These are phyloP conservation scores for Drosophila kepulauana DNA, from an alignment of 1,140 invertebrate species.

Conservation along the genomic window DNA sequence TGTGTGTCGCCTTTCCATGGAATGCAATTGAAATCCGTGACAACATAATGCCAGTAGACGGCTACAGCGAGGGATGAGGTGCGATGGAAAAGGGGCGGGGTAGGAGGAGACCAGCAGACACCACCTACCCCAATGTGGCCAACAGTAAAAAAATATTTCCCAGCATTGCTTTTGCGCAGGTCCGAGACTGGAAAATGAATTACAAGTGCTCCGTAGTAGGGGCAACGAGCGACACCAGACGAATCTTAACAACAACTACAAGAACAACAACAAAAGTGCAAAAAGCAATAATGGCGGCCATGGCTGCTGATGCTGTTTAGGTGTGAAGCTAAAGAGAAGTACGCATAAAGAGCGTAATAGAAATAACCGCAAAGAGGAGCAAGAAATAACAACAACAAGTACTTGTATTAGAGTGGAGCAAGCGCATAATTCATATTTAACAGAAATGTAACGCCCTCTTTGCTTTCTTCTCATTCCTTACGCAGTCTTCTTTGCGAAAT, in stretches of 20 bases:
- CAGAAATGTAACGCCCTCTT: constrained; percentile 56
- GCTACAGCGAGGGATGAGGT: background rate
- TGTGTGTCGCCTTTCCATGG: constrained; percentile 54
- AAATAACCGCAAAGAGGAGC: constrained; percentile 52
- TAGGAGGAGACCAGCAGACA: constrained; percentile 30
- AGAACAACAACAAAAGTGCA: background rate
- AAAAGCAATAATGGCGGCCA: constrained; percentile 33
- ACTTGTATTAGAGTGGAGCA: constrained; percentile 52
- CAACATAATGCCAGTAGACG: constrained; percentile 65
- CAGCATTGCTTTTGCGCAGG: constrained; percentile 69
- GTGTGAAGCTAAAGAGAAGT: constrained; percentile 34
- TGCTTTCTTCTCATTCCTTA: constrained; percentile 16
- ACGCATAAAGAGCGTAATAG: constrained; percentile 37
- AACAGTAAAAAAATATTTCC: constrained; percentile 48
- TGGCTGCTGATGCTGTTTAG: constrained; percentile 26
- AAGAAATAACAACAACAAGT: constrained; percentile 44
- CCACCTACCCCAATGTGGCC: constrained; percentile 71
- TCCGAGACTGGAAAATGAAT: constrained; percentile 75
- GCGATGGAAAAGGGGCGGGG: no score
- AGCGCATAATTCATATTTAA: constrained; percentile 74
- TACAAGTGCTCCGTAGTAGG: constrained; percentile 53
- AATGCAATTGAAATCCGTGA: constrained; percentile 79
- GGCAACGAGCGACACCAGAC: constrained; percentile 23
- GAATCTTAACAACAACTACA: constrained; percentile 31
- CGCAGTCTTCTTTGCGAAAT: constrained; percentile 41